Percentiles rank a stretch among this genome's conserved stretches.
Evolutionary conservation across 2,888 invertebrate genomes (phyloP).

Genomic region (Ophonus ardosiacus): DNA sequence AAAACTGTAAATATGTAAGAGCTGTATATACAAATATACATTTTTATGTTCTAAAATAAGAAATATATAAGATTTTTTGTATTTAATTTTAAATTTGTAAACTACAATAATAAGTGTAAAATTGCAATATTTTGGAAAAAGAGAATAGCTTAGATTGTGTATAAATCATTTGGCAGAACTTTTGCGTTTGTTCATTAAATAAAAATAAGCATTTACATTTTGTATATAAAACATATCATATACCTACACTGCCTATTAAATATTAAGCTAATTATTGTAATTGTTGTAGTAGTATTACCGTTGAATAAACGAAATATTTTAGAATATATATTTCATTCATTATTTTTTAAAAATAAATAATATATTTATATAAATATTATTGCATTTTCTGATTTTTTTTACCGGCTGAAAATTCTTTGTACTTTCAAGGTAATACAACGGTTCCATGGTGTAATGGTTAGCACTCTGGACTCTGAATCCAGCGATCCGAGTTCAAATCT

Average conservation of each 20-base stretch:
- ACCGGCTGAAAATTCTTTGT: background rate
- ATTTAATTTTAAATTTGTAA: background rate
- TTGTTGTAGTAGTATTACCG: conserved; percentile 4
- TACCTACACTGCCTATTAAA: conserved; percentile 26
- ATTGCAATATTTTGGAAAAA: background rate
- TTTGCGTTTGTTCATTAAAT: background rate
- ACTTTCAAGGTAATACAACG: conserved; percentile 65
- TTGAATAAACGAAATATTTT: conserved; percentile 35
- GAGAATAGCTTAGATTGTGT: background rate
- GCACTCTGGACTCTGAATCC: conserved; percentile 83
- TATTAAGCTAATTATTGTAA: conserved; percentile 24
- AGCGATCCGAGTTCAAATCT: conserved; percentile 82
- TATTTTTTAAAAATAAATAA: background rate
- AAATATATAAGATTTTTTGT: background rate
- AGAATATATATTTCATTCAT: background rate
- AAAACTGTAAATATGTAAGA: background rate
- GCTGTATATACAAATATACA: background rate
- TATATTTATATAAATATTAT: background rate
- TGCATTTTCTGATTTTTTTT: background rate
- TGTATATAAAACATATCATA: conserved; percentile 42
- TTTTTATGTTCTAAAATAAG: background rate
- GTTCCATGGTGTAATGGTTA: conserved; percentile 83
- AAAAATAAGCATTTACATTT: conserved; percentile 31
- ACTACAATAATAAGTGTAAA: background rate
- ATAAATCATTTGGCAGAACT: background rate